Percentiles rank a stretch among this genome's conserved stretches.
phyloP scores from a whole-genome alignment of 1,140 invertebrate species.

The Sinella curviseta region DNA sequence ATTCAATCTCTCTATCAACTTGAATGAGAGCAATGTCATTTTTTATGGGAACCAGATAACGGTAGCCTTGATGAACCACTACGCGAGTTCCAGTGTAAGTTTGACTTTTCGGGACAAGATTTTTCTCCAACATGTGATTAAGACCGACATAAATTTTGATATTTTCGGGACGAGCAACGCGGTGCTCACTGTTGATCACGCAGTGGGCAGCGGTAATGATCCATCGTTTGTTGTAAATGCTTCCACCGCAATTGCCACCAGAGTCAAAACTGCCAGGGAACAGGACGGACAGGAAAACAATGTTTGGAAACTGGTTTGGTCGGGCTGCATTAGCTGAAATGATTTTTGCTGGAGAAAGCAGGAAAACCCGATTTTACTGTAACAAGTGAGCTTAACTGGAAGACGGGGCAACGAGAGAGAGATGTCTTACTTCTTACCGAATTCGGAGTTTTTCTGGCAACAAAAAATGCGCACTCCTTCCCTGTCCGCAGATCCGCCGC shows the following conservation, averaged over 20 bases:
- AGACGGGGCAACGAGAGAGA: neutral
- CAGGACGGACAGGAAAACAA: neutral
- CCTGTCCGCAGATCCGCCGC: neutral
- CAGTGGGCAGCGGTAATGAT: slow-evolving; percentile 6
- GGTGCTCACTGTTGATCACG: neutral
- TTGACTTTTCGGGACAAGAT: neutral
- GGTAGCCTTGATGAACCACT: neutral
- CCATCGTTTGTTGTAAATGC: neutral
- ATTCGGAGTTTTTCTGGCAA: slow-evolving; percentile 17
- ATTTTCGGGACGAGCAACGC: neutral
- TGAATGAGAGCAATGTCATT: slow-evolving; percentile 18
- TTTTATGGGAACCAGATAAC: neutral
- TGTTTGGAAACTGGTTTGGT: slow-evolving; percentile 12
- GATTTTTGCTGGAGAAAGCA: neutral
- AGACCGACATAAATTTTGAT: neutral
- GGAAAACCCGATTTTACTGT: too few relatives aligned
- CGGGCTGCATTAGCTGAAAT: neutral
- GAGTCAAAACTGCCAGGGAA: slow-evolving; percentile 1
- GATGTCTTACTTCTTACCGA: neutral
- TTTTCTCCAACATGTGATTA: neutral
- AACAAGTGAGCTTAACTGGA: too few relatives aligned
- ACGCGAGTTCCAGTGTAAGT: neutral
- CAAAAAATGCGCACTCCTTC: neutral
- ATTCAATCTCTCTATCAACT: slow-evolving; percentile 7
- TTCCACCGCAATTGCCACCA: neutral